A percentile compares a stretch with the other conserved stretches of the same genome.
Evolutionary conservation across 2,797 vertebrate genomes (phyloP).

Genomic region (Sphaeramia orbicularis): DNA sequence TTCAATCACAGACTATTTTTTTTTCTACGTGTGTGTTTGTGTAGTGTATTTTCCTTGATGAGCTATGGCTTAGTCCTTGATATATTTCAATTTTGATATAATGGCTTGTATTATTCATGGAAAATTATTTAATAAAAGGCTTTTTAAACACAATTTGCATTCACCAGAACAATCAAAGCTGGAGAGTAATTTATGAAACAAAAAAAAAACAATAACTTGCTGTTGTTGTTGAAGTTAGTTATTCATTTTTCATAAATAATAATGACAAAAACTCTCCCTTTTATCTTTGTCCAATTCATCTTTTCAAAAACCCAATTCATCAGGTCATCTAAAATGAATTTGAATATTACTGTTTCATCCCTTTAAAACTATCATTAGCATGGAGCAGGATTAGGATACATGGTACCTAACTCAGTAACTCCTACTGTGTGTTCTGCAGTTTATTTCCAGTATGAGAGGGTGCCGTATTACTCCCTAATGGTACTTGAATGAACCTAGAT

Average conservation of each 20-base stretch:
- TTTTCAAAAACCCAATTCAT: slow-evolving; percentile 22
- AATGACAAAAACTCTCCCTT: slow-evolving; percentile 20
- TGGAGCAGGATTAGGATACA: slow-evolving; percentile 20
- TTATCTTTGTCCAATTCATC: slow-evolving; percentile 6
- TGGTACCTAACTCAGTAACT: slow-evolving; percentile 12
- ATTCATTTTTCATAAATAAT: slow-evolving; percentile 21
- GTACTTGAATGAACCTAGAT: slow-evolving; percentile 27
- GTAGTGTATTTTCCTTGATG: slow-evolving; percentile 22
- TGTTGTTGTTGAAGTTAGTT: slow-evolving; percentile 22
- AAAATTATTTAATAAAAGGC: slow-evolving; percentile 33
- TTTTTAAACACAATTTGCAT: slow-evolving; percentile 34
- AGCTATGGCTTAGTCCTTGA: slow-evolving; percentile 27
- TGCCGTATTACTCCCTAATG: slow-evolving; percentile 5
- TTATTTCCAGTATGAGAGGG: slow-evolving; percentile 21
- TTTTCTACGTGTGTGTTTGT: slow-evolving; percentile 30
- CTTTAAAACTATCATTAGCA: slow-evolving; percentile 14
- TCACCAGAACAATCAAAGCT: slow-evolving; percentile 47
- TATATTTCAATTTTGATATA: slow-evolving; percentile 47
- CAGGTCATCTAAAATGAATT: slow-evolving; percentile 12
- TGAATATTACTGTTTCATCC: slow-evolving; percentile 16
- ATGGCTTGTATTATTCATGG: slow-evolving; percentile 44
- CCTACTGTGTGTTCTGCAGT: slow-evolving; percentile 25
- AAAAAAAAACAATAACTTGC: slow-evolving; percentile 32
- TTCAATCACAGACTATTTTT: slow-evolving; percentile 16
- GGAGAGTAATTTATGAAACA: slow-evolving; percentile 27